A percentile compares a stretch with the other conserved stretches of the same genome.
Evolutionary conservation across 2,797 vertebrate species (phyloP).

Genomic region (Delichon dasypus): DNA sequence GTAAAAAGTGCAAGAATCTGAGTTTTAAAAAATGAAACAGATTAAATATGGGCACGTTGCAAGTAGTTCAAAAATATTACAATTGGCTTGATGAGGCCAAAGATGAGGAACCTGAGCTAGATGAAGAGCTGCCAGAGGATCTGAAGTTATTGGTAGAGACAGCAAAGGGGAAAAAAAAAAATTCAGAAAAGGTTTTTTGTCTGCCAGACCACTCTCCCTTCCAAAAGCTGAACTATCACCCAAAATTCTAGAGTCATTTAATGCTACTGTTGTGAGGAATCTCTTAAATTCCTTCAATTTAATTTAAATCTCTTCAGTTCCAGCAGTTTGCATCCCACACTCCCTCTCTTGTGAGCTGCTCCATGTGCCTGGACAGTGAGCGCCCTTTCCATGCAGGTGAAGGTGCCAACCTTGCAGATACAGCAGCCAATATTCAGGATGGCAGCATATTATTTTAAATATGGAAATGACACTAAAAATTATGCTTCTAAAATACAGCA

Average conservation of each 20-base stretch:
- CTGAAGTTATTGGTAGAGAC: neutral
- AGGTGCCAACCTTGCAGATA: neutral
- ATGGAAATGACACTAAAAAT: neutral
- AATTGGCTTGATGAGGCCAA: neutral
- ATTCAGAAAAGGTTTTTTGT: neutral
- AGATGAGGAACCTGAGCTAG: neutral
- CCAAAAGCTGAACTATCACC: neutral
- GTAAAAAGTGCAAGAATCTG: neutral
- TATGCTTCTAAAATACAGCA: neutral
- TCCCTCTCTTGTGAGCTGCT: neutral
- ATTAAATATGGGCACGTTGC: neutral
- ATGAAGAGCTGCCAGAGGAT: neutral
- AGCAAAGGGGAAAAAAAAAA: neutral
- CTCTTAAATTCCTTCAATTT: neutral
- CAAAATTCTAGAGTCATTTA: neutral
- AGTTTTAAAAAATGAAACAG: neutral
- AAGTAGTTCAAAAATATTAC: neutral
- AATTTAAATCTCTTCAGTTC: too few species aligned
- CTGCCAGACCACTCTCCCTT: neutral
- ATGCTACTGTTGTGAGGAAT: neutral
- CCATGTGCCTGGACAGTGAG: neutral
- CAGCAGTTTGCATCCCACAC: neutral
- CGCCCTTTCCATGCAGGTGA: rapidly evolving
- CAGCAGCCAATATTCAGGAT: neutral
- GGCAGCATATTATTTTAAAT: neutral